A percentile compares a stretch with the other conserved stretches of the same genome.
phyloP scores from a whole-genome alignment of 2,797 vertebrate species.

The Molossus alvarezi region DNA sequence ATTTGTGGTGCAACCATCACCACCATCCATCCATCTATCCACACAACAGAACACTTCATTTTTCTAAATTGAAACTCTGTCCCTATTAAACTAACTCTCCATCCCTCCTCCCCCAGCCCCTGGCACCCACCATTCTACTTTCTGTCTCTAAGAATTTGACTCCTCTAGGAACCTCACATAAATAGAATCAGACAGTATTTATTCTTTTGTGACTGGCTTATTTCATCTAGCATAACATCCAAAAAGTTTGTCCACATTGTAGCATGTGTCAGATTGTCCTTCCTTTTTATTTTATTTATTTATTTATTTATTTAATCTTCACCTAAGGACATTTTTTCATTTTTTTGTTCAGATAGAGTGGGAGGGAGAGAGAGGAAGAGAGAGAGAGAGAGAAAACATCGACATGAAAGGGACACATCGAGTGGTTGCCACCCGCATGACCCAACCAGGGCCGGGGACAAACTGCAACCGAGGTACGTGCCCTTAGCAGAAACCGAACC shows the following conservation, averaged over 20 bases:
- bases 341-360: neutral
- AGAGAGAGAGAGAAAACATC: too few species aligned
- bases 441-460: too few species aligned
- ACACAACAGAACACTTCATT: neutral
- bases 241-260: neutral
- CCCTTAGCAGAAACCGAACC: too few species aligned
- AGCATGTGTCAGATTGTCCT: neutral
- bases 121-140: neutral
- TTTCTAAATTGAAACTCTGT: neutral
- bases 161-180: neutral
- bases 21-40: neutral
- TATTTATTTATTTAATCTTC: neutral
- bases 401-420: too few species aligned
- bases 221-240: neutral
- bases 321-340: neutral
- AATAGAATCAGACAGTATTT: neutral
- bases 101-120: accelerated
- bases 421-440: too few species aligned
- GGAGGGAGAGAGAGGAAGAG: neutral
- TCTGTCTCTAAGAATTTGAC: neutral
- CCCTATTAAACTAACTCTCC: neutral
- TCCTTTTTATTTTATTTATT: neutral
- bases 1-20: neutral
- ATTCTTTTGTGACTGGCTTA: neutral
- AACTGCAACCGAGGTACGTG: too few species aligned